Base-by-base conservation (phyloP, 1,140 invertebrate species). In the Apis dorsata region DNA sequence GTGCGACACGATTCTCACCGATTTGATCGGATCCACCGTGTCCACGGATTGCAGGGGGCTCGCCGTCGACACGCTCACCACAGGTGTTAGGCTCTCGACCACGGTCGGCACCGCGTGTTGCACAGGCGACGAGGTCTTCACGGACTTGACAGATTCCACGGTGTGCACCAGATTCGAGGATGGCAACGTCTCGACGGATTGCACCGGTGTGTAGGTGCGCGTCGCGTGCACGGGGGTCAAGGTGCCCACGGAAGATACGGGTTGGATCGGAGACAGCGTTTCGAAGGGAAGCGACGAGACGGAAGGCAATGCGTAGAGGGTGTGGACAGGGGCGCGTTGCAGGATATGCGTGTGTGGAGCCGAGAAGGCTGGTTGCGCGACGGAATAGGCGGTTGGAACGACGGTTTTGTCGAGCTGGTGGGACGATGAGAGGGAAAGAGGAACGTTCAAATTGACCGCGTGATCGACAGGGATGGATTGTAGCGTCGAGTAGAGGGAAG, bases 371-470 rank as follows among this genome's bases (percentile, higher is more conserved):
- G 65, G 0, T 0, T 71, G 75, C 0, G 86, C 55, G 0, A 81
- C 5, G 1, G 84, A 24, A 24, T 86, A 51, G 17, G 53, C 13
- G 28, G 55, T 79, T 2, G 79, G 28, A 0, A 85, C 9, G n/a
- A 85, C 9, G n/a, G 44, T 75, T 19, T 83, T 86, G 19, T 76
- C 81, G 15, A 83, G 19, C 4, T 81, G 81, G 7, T 80, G 21
- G 0, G 71, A 81, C 0, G 82, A 57, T 0, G 87, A 87, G 9
- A 85, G 70, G 13, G 78, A 21, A 9, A 19, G 2, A 9, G 49
- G 19, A 0, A 12, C 10, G 1, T 73, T 19, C 0, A 85, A 65
- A 1, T 70, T 59, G 0, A 84, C 19, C 4, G 15, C 70, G 2
- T 21, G 85, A 21, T 76, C 28, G 2, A 75, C 19, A 1, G 81